Percentiles rank a stretch among this genome's conserved stretches.
Conservation (phyloP, 2,888 invertebrate genomes). For the Pilophorus perplexus region DNA sequence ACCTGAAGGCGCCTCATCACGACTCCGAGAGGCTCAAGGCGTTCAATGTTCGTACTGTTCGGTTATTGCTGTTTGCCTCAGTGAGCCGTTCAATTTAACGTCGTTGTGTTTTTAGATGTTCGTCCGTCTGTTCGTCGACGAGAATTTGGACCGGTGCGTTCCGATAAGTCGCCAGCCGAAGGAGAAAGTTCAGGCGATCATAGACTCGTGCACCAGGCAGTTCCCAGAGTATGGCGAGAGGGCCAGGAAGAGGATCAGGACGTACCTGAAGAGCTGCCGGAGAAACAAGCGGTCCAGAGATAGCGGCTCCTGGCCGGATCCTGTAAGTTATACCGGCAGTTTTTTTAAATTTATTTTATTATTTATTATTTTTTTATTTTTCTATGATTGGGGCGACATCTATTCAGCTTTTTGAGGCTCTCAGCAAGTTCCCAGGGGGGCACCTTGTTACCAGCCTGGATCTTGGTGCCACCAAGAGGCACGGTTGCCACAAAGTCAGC, state of each 20-base stretch:
- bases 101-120: slow-evolving; percentile 74
- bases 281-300: slow-evolving; percentile 91
- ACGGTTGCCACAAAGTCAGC: no score
- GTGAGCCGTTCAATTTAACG: not conserved
- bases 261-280: slow-evolving; percentile 92
- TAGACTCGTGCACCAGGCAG: slow-evolving; percentile 93
- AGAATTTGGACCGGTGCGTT: slow-evolving; percentile 92
- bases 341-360: no score
- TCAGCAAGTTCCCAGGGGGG: not conserved
- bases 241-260: slow-evolving; percentile 89
- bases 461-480: no score
- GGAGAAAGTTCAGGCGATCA: slow-evolving; percentile 95
- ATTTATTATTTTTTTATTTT: no score
- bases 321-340: slow-evolving; percentile 46
- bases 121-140: slow-evolving; percentile 92
- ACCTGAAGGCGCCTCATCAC: slow-evolving; percentile 80
- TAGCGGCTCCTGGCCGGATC: slow-evolving; percentile 64
- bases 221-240: slow-evolving; percentile 95
- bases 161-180: slow-evolving; percentile 97
- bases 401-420: no score
- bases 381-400: no score
- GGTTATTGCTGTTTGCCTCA: no score
- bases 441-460: no score
- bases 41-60: slow-evolving; percentile 90
- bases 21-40: slow-evolving; percentile 94